A percentile compares a stretch with the other conserved stretches of the same genome.
These are phyloP conservation scores for Alauda arvensis DNA, from an alignment of 2,797 vertebrate genomes.

Conservation along the genomic window DNA sequence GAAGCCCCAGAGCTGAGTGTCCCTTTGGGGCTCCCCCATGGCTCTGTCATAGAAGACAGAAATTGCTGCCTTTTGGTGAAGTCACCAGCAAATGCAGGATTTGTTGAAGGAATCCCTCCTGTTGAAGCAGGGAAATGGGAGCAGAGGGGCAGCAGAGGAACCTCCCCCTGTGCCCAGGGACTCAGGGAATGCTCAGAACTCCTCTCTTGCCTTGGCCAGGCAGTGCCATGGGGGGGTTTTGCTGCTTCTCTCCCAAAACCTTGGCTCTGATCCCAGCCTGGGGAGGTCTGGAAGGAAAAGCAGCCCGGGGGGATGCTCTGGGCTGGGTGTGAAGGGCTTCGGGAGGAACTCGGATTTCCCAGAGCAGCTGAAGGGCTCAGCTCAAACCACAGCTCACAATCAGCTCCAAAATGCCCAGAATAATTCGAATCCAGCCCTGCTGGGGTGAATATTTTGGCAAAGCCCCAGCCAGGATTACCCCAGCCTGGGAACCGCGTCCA, in stretches of 20 bases:
- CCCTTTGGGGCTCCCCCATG: not conserved
- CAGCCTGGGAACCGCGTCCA: not conserved
- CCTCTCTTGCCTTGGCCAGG: not conserved
- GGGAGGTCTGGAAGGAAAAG: not conserved
- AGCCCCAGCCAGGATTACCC: not conserved
- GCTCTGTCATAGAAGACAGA: not conserved
- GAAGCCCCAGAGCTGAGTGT: not conserved
- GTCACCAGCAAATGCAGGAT: not conserved
- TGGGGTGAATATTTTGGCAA: not conserved
- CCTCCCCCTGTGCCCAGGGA: not conserved
- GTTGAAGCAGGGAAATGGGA: not conserved
- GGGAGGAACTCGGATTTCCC: not conserved
- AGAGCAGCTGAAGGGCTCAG: not conserved
- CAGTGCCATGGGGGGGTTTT: not conserved
- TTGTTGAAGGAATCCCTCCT: not conserved
- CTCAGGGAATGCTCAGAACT: not conserved
- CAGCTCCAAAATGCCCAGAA: not conserved
- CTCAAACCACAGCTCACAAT: not conserved
- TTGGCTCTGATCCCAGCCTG: not conserved
- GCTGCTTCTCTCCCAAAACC: not conserved
- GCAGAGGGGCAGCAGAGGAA: not conserved
- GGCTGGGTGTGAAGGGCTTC: not conserved
- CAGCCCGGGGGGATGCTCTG: not conserved
- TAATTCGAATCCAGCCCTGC: not conserved
- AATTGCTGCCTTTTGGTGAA: not conserved